Percentiles rank a stretch among this genome's conserved stretches.
Evolutionary conservation across 2,113 vertebrate genomes (phyloP).

Genomic region (Lampris megalopsis): DNA sequence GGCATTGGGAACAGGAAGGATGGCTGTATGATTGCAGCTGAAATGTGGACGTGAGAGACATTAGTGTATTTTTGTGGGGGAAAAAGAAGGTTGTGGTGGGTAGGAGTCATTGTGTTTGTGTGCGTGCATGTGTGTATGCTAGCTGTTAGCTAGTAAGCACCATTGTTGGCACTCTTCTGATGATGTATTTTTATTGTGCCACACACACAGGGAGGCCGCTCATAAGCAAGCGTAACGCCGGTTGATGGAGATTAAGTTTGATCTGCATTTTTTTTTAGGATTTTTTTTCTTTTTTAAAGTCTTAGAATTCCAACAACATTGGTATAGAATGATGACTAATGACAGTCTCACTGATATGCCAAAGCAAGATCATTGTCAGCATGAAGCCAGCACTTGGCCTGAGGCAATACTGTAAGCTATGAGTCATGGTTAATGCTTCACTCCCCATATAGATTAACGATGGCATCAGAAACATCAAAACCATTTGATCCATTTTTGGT

Average conservation of each 20-base stretch:
- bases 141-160: too few species aligned
- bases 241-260: too few species aligned
- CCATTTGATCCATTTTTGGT: slow-evolving; percentile 48
- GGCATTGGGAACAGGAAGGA: slow-evolving; percentile 2
- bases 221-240: too few species aligned
- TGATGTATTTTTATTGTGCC: too few species aligned
- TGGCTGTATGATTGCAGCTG: slow-evolving; percentile 22
- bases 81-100: background rate
- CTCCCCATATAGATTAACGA: slow-evolving; percentile 48
- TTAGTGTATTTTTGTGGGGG: slow-evolving; percentile 13
- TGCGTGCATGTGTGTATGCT: background rate
- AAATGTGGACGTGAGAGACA: slow-evolving; percentile 24
- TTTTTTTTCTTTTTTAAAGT: too few species aligned
- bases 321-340: slow-evolving; percentile 34
- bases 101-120: background rate
- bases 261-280: too few species aligned
- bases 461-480: slow-evolving; percentile 56
- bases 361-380: slow-evolving; percentile 57
- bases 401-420: slow-evolving; percentile 57
- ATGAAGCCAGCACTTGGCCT: slow-evolving; percentile 42
- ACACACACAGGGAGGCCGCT: too few species aligned
- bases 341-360: slow-evolving; percentile 63
- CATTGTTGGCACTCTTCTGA: too few species aligned
- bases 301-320: too few species aligned
- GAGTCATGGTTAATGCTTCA: slow-evolving; percentile 54